Percentiles rank a stretch among this genome's conserved stretches.
Conservation (phyloP, 2,888 invertebrate genomes). For the Noctua fimbriata region DNA sequence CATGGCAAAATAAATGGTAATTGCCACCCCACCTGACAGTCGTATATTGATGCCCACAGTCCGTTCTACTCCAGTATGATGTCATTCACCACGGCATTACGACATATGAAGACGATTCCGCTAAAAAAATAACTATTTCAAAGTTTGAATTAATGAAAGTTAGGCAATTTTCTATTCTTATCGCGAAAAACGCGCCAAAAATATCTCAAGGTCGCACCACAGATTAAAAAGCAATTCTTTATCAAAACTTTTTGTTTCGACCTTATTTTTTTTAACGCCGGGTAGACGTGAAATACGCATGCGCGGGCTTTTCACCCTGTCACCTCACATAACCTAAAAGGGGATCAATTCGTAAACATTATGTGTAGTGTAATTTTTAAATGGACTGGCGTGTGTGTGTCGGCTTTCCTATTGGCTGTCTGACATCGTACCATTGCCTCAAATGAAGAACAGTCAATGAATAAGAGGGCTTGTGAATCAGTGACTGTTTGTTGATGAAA, state of each 20-base stretch:
- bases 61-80: slow-evolving; percentile 7
- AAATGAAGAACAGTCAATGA: slow-evolving; percentile 67
- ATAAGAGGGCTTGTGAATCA: slow-evolving; percentile 52
- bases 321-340: slow-evolving; percentile 72
- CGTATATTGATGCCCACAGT: slow-evolving; percentile 17
- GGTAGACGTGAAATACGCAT: slow-evolving; percentile 67
- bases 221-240: slow-evolving; percentile 36
- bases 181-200: slow-evolving; percentile 36
- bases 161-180: slow-evolving; percentile 11
- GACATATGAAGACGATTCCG: background rate
- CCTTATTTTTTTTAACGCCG: slow-evolving; percentile 45
- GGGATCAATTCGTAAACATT: slow-evolving; percentile 60
- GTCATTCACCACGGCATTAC: slow-evolving; percentile 1
- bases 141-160: background rate
- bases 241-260: slow-evolving; percentile 33
- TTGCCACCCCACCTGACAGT: slow-evolving; percentile 13
- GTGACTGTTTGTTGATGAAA: slow-evolving; percentile 34
- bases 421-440: slow-evolving; percentile 71
- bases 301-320: slow-evolving; percentile 68
- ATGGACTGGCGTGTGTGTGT: slow-evolving; percentile 52
- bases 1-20: slow-evolving; percentile 25
- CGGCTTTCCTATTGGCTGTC: slow-evolving; percentile 68
- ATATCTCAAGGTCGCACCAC: slow-evolving; percentile 22
- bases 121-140: background rate
- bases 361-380: slow-evolving; percentile 57